phyloP scores from a whole-genome alignment of 2,797 vertebrate species.

The Bradypodion ventrale region DNA sequence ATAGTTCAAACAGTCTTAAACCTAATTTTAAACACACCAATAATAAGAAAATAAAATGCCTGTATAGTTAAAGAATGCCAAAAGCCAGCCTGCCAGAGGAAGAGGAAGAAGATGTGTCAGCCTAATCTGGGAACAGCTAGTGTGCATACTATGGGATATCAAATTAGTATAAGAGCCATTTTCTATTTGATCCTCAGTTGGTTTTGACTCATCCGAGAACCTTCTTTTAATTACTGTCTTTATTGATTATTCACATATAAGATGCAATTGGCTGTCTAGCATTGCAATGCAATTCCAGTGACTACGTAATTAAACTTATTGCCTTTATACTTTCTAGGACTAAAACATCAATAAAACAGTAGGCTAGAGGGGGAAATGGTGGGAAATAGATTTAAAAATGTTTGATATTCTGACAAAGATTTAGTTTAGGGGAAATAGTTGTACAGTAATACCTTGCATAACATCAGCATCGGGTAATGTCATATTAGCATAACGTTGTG shows the following conservation, averaged over 20 bases:
- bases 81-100: not conserved
- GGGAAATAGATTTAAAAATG: not conserved
- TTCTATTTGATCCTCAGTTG: not conserved
- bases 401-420: not conserved
- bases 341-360: not conserved
- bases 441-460: no score
- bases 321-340: not conserved
- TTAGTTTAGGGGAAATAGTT: not conserved
- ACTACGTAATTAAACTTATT: not conserved
- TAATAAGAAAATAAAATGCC: not conserved
- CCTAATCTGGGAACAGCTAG: not conserved
- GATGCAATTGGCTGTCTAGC: not conserved
- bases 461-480: no score
- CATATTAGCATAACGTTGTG: no score
- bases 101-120: not conserved
- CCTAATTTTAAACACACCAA: not conserved
- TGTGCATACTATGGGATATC: no score
- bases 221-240: slow-evolving; percentile 6
- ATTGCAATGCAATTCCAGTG: not conserved
- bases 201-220: not conserved
- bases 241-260: not conserved
- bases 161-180: not conserved
- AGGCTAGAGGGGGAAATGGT: not conserved
- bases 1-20: not conserved
- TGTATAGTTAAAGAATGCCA: not conserved